Base-by-base conservation (phyloP, 1,140 invertebrate species). In the Drosophila bocki region DNA sequence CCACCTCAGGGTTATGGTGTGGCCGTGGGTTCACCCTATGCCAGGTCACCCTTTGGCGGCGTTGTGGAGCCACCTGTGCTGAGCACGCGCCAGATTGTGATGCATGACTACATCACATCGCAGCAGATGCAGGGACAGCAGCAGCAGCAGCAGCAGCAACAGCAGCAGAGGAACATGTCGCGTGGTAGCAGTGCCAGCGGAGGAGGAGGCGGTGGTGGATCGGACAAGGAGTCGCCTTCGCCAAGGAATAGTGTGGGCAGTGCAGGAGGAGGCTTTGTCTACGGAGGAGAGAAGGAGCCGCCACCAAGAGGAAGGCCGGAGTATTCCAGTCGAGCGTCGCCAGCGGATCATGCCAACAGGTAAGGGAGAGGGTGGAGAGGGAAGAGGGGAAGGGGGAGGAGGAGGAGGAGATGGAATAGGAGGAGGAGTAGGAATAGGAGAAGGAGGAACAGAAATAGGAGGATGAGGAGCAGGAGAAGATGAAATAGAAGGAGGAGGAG, bases 81-180 rank as follows among this genome's bases (percentile, higher is more conserved):
- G 15, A 96, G 94, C 48, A 95, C 95, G 0, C 94, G 96, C 0
- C 96, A 98, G 84, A 97, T 98, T 22, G 97, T 98, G 29, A 96
- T 97, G 93, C 97, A 96, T 78, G 98, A 98, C 93, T 98, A 97
- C 91, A 96, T 97, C 78, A 98, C 97, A 1, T 98, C 97, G 37
- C 97, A 98, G 80, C 97, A 98, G 91, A 98, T 98, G 97, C 95
- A 96, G 78, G 95, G 94, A 11, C 94, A 94, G 65, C 88, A 86
- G 54, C 82, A 82, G 39, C 80, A 67, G 11, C 64, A 67, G 37
- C 97, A 94, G n/a, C 94, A 94, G n/a, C n/a, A n/a, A n/a, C n/a
- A n/a, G 71, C 91, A 90, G 42, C 84, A 85, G 35, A 69, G 91
- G 26, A 85, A 93, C 75, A 85, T 92, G 50, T 90, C 91, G 8